Percentiles rank a stretch among this genome's conserved stretches.
phyloP scores from a whole-genome alignment of 2,797 vertebrate genomes.

The Percopsis omiscomaycus region DNA sequence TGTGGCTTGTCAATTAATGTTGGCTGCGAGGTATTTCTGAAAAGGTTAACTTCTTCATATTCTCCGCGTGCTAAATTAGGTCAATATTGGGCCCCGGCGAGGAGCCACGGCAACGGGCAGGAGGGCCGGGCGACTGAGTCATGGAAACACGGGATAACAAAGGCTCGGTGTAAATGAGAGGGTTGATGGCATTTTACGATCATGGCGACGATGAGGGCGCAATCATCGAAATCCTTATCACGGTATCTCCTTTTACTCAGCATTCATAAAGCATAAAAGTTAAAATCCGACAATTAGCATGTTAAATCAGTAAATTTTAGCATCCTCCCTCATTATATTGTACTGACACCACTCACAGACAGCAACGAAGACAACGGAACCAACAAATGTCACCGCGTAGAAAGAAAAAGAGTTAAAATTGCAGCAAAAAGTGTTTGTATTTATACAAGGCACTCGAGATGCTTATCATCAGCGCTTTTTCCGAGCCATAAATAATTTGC shows the following conservation, averaged over 20 bases:
- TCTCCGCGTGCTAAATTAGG: constrained; percentile 75
- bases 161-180: constrained; percentile 47
- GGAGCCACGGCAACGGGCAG: constrained; percentile 56
- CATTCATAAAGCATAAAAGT: too few species aligned
- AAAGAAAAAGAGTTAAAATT: constrained; percentile 53
- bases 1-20: constrained; percentile 83
- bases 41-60: constrained; percentile 85
- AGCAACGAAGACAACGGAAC: not conserved
- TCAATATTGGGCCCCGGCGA: constrained; percentile 72
- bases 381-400: constrained; percentile 6
- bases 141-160: constrained; percentile 56
- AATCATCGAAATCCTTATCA: not conserved
- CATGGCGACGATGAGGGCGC: constrained; percentile 20
- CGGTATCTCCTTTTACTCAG: constrained; percentile 19
- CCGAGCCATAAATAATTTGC: constrained; percentile 85
- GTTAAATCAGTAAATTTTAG: constrained; percentile 22
- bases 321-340: not conserved
- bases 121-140: constrained; percentile 69
- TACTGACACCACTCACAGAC: not conserved
- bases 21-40: constrained; percentile 83
- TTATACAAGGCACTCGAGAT: constrained; percentile 73
- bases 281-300: too few species aligned
- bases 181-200: constrained; percentile 50
- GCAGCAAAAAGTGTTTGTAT: constrained; percentile 74
- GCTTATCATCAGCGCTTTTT: constrained; percentile 79